Base-by-base conservation (phyloP, 2,113 vertebrate genomes). In the Gymnocephalus cernua region DNA sequence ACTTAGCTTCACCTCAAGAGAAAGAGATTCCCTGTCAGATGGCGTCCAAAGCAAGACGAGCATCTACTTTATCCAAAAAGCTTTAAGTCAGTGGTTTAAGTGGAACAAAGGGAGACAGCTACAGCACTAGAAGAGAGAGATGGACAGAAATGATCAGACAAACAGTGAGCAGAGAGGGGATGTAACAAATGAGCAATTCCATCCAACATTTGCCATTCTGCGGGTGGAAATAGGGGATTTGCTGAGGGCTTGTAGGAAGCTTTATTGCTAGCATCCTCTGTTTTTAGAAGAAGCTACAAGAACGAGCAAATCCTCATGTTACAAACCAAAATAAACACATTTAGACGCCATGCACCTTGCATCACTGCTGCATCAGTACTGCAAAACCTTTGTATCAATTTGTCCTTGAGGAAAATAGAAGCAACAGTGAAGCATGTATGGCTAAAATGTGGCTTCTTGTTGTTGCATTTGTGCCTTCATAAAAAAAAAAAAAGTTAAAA, bases 151-250 rank as follows among this genome's bases (percentile, higher is more conserved):
- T 18, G 25, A 47, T 13, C 7, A 50, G 67, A 61, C 61, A 68
- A 79, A 68, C 56, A 79, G 32, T 21, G 48, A 83, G 65, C 58
- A 86, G 68, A 48, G 51, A 32, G 35, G 7, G 16, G 56, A 79
- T 4, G 38, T 48, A 27, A 58, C 57, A 27, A 67, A 79, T 45
- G 44, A 80, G 72, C 57, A 65, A 25, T 81, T 70, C 76, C 64
- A 63, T 73, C 25, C 68, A 71, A 71, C 64, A 57, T 89, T 86
- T 84, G 44, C n/a, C 56, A 50, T 35, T 77, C 64, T 67, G 79
- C 57, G 32, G 32, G 58, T 67, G 12, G 63, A 84, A 78, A 53
- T 7, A 10, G 18, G 44, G 16, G 73, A 80, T 83, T 75, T 79
- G 59, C 61, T 66, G 35, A 71, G 4, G 51, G 68, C 62, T 83